phyloP scores from a whole-genome alignment of 2,797 vertebrate species.

The Phoeniculus purpureus region DNA sequence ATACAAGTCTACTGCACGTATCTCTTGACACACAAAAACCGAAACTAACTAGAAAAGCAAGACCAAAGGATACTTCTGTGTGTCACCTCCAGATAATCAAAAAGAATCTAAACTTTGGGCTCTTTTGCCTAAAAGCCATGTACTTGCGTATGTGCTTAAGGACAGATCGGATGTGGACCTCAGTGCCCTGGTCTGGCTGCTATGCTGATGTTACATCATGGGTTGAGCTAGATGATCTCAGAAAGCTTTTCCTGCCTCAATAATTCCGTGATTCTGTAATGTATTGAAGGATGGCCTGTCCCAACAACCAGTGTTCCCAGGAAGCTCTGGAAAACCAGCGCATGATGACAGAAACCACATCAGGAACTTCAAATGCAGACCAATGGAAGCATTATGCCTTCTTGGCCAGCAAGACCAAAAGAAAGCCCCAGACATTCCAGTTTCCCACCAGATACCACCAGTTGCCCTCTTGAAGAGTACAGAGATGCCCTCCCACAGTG shows the following conservation, averaged over 20 bases:
- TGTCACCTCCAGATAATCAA: neutral
- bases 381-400: neutral
- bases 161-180: too few species aligned
- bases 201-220: too few species aligned
- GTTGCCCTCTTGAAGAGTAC: neutral
- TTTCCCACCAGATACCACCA: neutral
- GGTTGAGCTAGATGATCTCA: too few species aligned
- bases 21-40: neutral
- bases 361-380: neutral
- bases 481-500: fast-evolving
- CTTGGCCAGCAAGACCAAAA: neutral
- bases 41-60: neutral
- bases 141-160: neutral
- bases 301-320: neutral
- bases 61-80: neutral
- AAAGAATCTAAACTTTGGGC: neutral
- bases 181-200: too few species aligned
- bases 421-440: neutral
- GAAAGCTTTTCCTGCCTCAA: too few species aligned
- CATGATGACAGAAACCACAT: neutral
- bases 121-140: neutral
- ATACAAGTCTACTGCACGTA: neutral
- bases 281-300: neutral
- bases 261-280: neutral
- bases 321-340: neutral